Base-by-base conservation (phyloP, 2,797 vertebrate species). In the Coccyzus lansbergi region DNA sequence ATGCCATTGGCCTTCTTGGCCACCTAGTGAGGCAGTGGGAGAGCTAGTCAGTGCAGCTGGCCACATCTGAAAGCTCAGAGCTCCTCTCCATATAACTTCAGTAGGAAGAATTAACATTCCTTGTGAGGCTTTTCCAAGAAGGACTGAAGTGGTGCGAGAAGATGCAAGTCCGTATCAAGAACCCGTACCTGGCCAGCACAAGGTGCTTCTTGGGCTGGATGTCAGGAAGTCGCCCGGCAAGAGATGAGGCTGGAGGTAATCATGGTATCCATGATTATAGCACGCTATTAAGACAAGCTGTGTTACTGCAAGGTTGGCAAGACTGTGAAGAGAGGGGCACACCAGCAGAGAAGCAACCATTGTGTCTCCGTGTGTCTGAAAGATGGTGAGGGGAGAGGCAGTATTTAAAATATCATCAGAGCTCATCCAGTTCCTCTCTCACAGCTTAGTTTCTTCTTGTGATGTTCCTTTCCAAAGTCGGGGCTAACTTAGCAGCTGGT, bases 381-480 rank as follows among this genome's bases (percentile, higher is more conserved):
- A 49, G 33, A 64, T 44, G 8, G 71, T 1, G 2, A 8, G 25
- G 34, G 16, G 8, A 68, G 84, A 48, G 17, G 16, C 62, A 56
- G 29, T 1, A 21, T 24, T 62, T 69, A n/a, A 83, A 89, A 82
- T 19, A 44, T 7, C 25, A 31, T 31, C 31, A 52, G 17, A 68
- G 40, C 53, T 86, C 49, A 36, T 13, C 33, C n/a, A 2, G 46
- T 62, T 38, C 29, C 10, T 46, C n/a, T 74, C 51, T 63, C 31
- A 0, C 2, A 29, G 40, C 15, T 67, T 18, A 4, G 0, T 20
- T 44, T 44, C 33, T 14, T 7, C 7, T 7, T 6, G 0, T 12
- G 16, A 22, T 5, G 3, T 29, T 52, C 83, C 34, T 51, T 24
- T 52, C 34, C 0, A 15, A 36, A 53, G 6, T 9, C 31, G 13